Evolutionary conservation across 2,797 vertebrate species (phyloP).

Genomic region (Morelia viridis): DNA sequence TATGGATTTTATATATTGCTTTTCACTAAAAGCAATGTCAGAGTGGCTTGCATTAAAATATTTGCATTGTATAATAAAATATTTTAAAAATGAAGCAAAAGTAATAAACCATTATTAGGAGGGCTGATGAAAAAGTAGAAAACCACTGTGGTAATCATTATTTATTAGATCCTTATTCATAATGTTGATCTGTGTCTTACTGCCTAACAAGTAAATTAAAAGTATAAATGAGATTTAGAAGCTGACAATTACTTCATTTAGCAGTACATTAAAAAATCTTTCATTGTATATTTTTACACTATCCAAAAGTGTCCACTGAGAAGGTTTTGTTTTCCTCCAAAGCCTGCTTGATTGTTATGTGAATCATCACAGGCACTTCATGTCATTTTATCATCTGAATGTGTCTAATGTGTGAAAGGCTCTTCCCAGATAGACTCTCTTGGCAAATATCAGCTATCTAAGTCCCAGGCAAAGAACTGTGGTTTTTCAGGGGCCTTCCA

Average conservation of each 20-base stretch:
- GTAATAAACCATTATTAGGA: neutral
- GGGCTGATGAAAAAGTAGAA: neutral
- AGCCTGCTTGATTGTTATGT: neutral
- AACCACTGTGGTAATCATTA: neutral
- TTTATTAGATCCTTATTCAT: slow-evolving; percentile 1
- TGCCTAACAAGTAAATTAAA: neutral
- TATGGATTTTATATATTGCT: neutral
- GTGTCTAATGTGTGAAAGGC: neutral
- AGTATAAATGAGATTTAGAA: neutral
- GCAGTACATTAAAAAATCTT: neutral
- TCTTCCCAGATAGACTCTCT: neutral
- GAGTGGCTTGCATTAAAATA: neutral
- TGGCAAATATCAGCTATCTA: neutral
- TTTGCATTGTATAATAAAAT: neutral
- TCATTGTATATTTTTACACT: neutral
- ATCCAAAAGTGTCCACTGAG: neutral
- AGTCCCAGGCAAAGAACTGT: neutral
- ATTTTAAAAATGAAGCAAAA: neutral
- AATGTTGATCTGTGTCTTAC: neutral
- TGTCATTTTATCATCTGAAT: neutral
- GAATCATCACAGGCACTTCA: neutral
- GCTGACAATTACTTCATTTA: neutral
- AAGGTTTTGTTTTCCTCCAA: neutral
- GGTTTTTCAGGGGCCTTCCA: neutral
- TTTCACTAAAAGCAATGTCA: neutral